Conservation (phyloP, 2,888 invertebrate species). For the Xiphydria camelus region DNA sequence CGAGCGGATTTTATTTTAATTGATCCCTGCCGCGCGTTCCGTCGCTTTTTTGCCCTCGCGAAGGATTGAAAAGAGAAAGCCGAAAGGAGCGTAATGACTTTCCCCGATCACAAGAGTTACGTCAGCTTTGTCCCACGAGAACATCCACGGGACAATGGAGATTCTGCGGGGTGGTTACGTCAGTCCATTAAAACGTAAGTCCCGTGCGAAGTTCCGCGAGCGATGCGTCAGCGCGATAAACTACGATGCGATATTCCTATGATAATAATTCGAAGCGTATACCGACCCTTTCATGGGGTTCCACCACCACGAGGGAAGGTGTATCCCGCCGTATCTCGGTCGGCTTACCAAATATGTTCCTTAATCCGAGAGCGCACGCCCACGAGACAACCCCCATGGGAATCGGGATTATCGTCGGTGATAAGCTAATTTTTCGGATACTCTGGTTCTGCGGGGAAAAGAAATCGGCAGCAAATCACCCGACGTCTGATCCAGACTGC, state of each 20-base stretch:
- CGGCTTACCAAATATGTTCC: constrained; percentile 55
- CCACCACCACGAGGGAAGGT: constrained; percentile 26
- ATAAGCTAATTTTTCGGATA: constrained; percentile 48
- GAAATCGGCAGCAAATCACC: no score
- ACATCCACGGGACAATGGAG: neutral
- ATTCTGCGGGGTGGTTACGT: no score
- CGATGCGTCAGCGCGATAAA: constrained; percentile 31
- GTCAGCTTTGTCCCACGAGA: no score
- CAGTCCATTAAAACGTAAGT: constrained; percentile 56
- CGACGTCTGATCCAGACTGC: no score
- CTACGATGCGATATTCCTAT: constrained; percentile 22
- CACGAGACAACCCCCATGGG: constrained; percentile 36
- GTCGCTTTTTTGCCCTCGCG: no score
- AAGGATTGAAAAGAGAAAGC: no score
- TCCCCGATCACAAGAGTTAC: no score
- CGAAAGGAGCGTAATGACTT: no score
- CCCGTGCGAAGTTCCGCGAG: constrained; percentile 58
- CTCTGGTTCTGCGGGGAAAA: no score
- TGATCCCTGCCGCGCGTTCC: no score
- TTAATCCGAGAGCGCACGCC: constrained; percentile 49
- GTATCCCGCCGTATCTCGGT: constrained; percentile 40
- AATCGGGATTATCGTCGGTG: constrained; percentile 42
- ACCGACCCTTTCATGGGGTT: constrained; percentile 39
- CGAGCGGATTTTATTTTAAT: constrained; percentile 46
- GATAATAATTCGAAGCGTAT: constrained; percentile 45